These are phyloP conservation scores for Orestias chungarensis DNA, from an alignment of 2,797 vertebrate genomes.

Conservation along the genomic window DNA sequence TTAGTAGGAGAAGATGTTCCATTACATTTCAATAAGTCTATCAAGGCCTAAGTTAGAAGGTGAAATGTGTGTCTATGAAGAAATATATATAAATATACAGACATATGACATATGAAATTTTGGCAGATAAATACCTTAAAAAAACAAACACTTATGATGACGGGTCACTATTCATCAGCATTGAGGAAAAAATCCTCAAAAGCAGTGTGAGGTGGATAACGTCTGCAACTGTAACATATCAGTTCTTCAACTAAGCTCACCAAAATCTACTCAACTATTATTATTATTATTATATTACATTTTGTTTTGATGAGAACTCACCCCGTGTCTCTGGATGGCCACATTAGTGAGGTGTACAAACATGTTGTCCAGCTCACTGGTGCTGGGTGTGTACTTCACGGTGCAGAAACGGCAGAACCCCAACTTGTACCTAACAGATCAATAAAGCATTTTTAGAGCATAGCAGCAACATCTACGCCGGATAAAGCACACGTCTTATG, in stretches of 20 bases:
- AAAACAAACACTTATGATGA: not conserved
- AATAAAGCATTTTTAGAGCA: not conserved
- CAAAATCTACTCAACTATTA: no score
- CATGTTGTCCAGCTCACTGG: conserved; percentile 98
- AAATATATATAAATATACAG: no score
- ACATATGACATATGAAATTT: no score
- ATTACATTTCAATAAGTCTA: not conserved
- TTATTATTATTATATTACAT: no score
- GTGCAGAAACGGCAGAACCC: conserved; percentile 99
- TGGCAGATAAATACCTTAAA: no score
- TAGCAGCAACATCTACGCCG: not conserved
- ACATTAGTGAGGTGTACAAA: conserved; percentile 98
- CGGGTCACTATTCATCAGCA: no score
- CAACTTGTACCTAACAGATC: conserved; percentile 89
- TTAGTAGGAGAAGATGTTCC: not conserved
- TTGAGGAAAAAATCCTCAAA: no score
- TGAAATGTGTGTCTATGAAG: no score
- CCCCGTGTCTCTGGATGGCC: conserved; percentile 98
- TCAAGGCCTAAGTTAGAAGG: not conserved
- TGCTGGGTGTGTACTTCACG: conserved; percentile 96
- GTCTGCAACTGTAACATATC: not conserved
- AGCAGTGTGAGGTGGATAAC: no score
- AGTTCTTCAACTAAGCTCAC: not conserved
- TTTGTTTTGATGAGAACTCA: conserved; percentile 58
- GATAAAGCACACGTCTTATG: not conserved